Conservation (phyloP, 2,888 invertebrate genomes). For the Acronicta alni region DNA sequence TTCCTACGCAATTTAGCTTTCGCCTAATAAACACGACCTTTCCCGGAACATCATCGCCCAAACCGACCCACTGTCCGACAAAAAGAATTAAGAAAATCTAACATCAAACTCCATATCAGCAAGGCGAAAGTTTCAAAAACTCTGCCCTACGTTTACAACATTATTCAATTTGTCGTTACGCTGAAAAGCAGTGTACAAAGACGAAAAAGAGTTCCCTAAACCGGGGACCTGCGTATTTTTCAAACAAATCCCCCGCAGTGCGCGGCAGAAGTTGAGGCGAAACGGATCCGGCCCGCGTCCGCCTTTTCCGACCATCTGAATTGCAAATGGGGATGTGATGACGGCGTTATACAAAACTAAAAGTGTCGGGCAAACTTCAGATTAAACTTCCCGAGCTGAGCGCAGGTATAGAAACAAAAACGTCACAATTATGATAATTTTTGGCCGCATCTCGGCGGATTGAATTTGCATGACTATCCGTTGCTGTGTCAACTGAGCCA, state of each 20-base stretch:
- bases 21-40: constrained; percentile 40
- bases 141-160: constrained; percentile 67
- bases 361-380: constrained; percentile 88
- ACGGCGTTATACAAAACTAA: constrained; percentile 87
- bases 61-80: constrained; percentile 44
- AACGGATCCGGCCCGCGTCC: constrained; percentile 71
- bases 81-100: constrained; percentile 55
- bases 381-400: constrained; percentile 82
- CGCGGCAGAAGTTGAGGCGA: constrained; percentile 78
- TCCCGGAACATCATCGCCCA: constrained; percentile 15
- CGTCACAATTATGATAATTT: constrained; percentile 89
- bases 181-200: constrained; percentile 72
- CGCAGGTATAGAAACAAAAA: constrained; percentile 88
- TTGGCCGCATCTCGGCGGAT: constrained; percentile 85
- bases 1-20: constrained; percentile 31
- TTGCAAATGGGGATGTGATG: constrained; percentile 87
- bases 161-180: constrained; percentile 83
- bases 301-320: constrained; percentile 87
- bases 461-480: constrained; percentile 89
- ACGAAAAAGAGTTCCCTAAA: constrained; percentile 70
- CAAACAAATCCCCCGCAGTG: constrained; percentile 76
- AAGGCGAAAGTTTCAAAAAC: constrained; percentile 59
- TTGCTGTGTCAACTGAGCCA: constrained; percentile 87
- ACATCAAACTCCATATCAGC: constrained; percentile 50
- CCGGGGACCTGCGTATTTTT: constrained; percentile 81